Evolutionary conservation across 2,113 vertebrate species (phyloP).

Genomic region (Eulacestoma nigropectus): DNA sequence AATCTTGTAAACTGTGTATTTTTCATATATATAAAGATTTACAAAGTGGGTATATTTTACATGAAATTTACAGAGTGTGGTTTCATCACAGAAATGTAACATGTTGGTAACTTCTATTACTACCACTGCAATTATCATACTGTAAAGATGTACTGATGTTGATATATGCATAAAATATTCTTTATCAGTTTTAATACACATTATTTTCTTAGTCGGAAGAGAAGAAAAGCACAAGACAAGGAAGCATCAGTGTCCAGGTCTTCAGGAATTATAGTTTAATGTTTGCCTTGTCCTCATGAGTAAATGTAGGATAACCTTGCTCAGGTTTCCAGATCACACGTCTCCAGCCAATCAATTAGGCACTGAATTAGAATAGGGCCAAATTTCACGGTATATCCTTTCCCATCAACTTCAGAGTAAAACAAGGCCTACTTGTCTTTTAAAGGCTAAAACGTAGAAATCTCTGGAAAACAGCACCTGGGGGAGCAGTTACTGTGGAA

Average conservation of each 20-base stretch:
- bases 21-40: neutral
- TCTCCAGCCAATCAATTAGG: neutral
- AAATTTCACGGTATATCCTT: neutral
- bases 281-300: neutral
- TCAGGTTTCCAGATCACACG: neutral
- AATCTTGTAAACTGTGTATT: neutral
- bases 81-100: neutral
- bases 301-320: neutral
- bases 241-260: neutral
- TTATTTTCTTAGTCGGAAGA: neutral
- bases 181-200: neutral
- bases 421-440: neutral
- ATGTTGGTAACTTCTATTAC: neutral
- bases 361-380: neutral
- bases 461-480: neutral
- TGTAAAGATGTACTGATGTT: neutral
- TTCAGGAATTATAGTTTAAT: neutral
- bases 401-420: neutral
- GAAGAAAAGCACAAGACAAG: neutral
- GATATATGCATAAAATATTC: neutral
- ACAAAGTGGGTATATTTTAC: neutral
- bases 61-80: neutral
- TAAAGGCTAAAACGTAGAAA: neutral
- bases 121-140: neutral
- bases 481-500: neutral